These are phyloP conservation scores for Diachrysia chrysitis DNA, from an alignment of 2,888 invertebrate species.

Conservation along the genomic window DNA sequence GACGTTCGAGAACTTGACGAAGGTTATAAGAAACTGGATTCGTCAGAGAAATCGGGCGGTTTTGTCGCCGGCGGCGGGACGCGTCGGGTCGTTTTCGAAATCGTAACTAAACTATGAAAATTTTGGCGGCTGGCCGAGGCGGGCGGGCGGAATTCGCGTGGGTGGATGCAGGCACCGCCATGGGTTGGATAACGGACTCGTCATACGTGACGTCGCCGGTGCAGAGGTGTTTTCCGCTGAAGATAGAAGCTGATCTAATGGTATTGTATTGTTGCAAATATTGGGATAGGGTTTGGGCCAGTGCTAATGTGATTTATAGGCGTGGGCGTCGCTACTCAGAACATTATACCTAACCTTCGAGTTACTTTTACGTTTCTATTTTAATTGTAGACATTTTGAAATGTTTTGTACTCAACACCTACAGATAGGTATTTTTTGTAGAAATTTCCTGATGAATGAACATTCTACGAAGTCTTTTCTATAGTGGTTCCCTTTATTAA, in stretches of 20 bases:
- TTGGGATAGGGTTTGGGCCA: constrained; percentile 62
- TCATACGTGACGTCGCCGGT: constrained; percentile 81
- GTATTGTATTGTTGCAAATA: constrained; percentile 57
- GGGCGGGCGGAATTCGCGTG: constrained; percentile 84
- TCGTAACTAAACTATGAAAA: constrained; percentile 89
- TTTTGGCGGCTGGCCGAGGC: constrained; percentile 86
- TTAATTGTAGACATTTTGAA: not conserved
- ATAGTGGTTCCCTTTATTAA: not conserved
- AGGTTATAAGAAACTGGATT: constrained; percentile 79
- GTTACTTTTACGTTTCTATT: constrained; percentile 9
- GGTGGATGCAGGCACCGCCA: constrained; percentile 77
- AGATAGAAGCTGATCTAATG: constrained; percentile 83
- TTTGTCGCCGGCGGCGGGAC: constrained; percentile 88
- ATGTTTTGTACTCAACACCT: not conserved
- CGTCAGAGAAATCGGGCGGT: constrained; percentile 80
- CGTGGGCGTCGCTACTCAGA: constrained; percentile 25
- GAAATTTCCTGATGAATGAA: not conserved
- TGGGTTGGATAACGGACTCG: constrained; percentile 82
- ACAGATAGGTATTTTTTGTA: not conserved
- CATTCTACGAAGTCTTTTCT: not conserved
- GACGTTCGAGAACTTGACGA: constrained; percentile 82
- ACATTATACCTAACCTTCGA: constrained; percentile 4
- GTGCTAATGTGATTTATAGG: constrained; percentile 29
- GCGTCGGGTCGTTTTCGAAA: constrained; percentile 90
- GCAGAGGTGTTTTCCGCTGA: constrained; percentile 89